A percentile compares a stretch with the other conserved stretches of the same genome.
Conservation (phyloP, 2,113 vertebrate genomes). For the crab-eating macaque (Macaca fascicularis) region DNA sequence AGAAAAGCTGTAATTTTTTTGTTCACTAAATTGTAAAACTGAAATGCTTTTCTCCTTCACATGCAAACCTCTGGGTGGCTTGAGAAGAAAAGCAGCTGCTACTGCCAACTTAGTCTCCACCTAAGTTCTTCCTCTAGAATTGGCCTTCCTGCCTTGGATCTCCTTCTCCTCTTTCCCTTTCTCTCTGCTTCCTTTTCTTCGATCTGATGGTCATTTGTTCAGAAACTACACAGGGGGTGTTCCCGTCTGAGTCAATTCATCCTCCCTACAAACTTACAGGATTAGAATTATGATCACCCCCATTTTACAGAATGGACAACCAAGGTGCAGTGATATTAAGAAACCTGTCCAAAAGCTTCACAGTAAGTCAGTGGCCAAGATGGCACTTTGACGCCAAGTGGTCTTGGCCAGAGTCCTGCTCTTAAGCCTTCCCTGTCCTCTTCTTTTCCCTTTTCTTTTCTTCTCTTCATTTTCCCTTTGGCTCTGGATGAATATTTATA, state of each 20-base stretch:
- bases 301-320: background rate
- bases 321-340: background rate
- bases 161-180: background rate
- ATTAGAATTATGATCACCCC: fast-evolving
- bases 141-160: background rate
- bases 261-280: background rate
- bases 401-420: background rate
- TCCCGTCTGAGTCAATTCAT: background rate
- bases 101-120: background rate
- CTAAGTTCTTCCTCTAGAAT: background rate
- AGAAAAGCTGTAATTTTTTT: background rate
- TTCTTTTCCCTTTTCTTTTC: background rate
- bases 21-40: background rate
- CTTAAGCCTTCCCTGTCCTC: background rate
- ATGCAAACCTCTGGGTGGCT: background rate
- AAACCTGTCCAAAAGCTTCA: fast-evolving
- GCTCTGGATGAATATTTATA: background rate
- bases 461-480: background rate
- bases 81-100: background rate
- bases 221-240: background rate
- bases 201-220: fast-evolving
- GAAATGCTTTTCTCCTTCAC: background rate
- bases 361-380: background rate
- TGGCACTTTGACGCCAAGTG: fast-evolving
- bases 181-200: background rate